These are phyloP conservation scores for Apodemia zela DNA, from an alignment of 2,888 invertebrate species.

Conservation along the genomic window DNA sequence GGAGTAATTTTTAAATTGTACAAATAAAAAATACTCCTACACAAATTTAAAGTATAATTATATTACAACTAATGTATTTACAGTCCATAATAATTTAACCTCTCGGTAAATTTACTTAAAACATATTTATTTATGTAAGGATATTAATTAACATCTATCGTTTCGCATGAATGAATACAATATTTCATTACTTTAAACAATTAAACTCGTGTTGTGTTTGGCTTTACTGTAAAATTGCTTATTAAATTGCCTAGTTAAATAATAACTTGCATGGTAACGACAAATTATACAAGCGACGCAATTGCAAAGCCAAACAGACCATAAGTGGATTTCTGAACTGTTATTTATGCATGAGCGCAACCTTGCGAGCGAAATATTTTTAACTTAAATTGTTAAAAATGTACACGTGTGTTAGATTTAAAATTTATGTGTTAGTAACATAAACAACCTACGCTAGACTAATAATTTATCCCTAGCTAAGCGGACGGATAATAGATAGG, in stretches of 20 bases:
- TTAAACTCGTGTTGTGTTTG: conserved; percentile 42
- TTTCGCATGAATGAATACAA: conserved; percentile 19
- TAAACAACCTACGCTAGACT: too few relatives aligned
- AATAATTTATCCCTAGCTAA: too few relatives aligned
- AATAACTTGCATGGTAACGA: conserved; percentile 50
- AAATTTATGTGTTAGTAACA: neutral
- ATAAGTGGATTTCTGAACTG: conserved; percentile 28
- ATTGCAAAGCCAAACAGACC: conserved; percentile 39
- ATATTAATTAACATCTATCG: conserved; percentile 15
- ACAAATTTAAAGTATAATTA: too few relatives aligned
- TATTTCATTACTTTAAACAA: conserved; percentile 45
- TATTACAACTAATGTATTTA: too few relatives aligned
- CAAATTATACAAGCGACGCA: conserved; percentile 50
- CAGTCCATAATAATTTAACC: too few relatives aligned
- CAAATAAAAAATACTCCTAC: too few relatives aligned
- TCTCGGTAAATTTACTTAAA: neutral
- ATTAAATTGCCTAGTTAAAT: conserved; percentile 46
- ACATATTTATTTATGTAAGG: neutral
- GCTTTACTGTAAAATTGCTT: conserved; percentile 49
- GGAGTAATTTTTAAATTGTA: too few relatives aligned
- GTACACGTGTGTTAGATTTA: conserved; percentile 4
- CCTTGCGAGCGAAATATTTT: conserved; percentile 1
- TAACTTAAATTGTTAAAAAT: conserved; percentile 17
- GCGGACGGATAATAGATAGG: too few relatives aligned
- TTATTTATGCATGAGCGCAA: conserved; percentile 19